Conservation (phyloP, 2,797 vertebrate species). For the Leptoclinus maculatus region DNA sequence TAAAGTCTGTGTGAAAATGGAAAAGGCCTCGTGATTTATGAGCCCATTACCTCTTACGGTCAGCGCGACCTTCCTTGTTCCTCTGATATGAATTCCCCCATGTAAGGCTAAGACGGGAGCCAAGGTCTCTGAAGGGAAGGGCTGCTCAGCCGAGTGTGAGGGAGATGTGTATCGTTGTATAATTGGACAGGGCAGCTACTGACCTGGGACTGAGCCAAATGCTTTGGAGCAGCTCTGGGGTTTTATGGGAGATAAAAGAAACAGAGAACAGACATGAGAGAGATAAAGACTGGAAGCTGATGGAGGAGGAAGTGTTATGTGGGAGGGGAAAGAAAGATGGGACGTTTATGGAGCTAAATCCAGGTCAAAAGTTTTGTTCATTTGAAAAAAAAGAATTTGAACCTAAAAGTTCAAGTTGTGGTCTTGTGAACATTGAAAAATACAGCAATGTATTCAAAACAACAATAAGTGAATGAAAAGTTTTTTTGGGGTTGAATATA, state of each 20-base stretch:
- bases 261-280: background rate
- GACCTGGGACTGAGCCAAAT: slow-evolving; percentile 70
- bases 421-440: too few relatives aligned
- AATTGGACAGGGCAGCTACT: slow-evolving; percentile 76
- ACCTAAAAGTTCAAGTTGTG: too few relatives aligned
- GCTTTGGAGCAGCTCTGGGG: slow-evolving; percentile 31
- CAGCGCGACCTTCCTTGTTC: slow-evolving; percentile 43
- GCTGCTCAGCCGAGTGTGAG: slow-evolving; percentile 65
- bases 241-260: slow-evolving; percentile 52
- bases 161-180: slow-evolving; percentile 77
- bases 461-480: too few relatives aligned
- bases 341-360: too few relatives aligned
- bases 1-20: slow-evolving; percentile 8
- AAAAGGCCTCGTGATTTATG: slow-evolving; percentile 19
- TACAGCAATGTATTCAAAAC: too few relatives aligned
- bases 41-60: slow-evolving; percentile 32
- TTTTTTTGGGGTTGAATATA: too few relatives aligned
- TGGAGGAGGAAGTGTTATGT: background rate
- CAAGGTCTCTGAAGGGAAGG: slow-evolving; percentile 53
- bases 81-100: slow-evolving; percentile 59
- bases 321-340: slow-evolving; percentile 18
- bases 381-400: too few relatives aligned
- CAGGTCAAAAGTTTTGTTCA: too few relatives aligned
- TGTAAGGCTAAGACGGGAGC: slow-evolving; percentile 61
- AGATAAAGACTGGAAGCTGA: slow-evolving; percentile 12